A percentile compares a stretch with the other conserved stretches of the same genome.
Conservation (phyloP, 2,888 invertebrate species). For the Nomada ruficornis region DNA sequence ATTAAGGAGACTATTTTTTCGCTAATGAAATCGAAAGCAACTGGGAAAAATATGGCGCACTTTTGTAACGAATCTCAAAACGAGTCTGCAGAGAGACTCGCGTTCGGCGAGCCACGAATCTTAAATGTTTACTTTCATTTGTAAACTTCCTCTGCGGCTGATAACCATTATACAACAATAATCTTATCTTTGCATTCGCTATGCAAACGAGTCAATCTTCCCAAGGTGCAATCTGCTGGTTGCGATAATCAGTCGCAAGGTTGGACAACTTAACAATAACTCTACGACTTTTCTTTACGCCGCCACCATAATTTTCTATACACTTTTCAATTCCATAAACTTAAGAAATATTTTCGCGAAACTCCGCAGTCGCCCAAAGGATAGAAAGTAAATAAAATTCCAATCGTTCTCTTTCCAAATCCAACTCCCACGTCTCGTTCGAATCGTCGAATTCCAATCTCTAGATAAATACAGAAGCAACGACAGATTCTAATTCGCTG, state of each 20-base stretch:
- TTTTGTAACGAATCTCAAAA: background rate
- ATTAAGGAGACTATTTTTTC: no score
- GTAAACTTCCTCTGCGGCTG: slow-evolving; percentile 65
- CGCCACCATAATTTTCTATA: background rate
- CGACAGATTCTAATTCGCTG: background rate
- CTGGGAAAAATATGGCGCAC: background rate
- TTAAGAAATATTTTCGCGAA: background rate
- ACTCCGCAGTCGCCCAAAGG: background rate
- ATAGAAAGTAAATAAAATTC: no score
- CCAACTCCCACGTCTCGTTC: background rate
- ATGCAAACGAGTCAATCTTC: slow-evolving; percentile 60
- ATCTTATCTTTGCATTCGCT: slow-evolving; percentile 68
- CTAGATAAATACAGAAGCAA: no score
- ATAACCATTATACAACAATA: slow-evolving; percentile 68
- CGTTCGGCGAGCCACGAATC: slow-evolving; percentile 21
- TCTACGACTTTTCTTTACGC: slow-evolving; percentile 12
- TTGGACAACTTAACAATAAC: slow-evolving; percentile 16
- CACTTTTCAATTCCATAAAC: background rate
- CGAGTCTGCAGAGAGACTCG: background rate
- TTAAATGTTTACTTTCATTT: slow-evolving; percentile 62
- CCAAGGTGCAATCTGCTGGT: slow-evolving; percentile 47
- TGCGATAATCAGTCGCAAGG: slow-evolving; percentile 52
- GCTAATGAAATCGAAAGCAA: background rate
- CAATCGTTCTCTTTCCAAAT: background rate
- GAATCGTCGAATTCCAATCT: no score